Evolutionary conservation across 1,140 invertebrate genomes (phyloP), one percentile per base, ranked within the genome.

Genomic region (Holcopasites calliopsidis): DNA sequence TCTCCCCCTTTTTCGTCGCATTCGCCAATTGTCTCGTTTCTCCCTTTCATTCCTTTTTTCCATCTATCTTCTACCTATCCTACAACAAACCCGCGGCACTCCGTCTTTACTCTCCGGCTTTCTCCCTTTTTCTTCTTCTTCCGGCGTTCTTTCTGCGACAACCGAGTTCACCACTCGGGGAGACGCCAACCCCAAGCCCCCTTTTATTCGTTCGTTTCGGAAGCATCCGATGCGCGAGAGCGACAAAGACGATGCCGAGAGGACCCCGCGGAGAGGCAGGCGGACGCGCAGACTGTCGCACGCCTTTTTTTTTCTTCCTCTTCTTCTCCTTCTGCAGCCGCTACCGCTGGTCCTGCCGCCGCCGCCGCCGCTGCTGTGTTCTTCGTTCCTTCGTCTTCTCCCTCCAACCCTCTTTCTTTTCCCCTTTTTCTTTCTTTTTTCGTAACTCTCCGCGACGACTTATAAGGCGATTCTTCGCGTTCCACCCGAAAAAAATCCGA

Each of bases 391-490:
- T 33, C 69, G 42, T 40, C 65, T 60, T 52, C 31, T 49, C 6
- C 21, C 26, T 21, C 8, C 26, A 11, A 13, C 8, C 31, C 33
- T 2, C 16, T 50, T 68, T 78, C 77, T 57, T 85, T 80, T 69
- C 60, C 64, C 76, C 35, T 64, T 85, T 68, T 71, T 76, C 64
- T 66, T 80, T 82, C 66, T 66, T 80, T 83, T 86, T 84, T 84
- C 75, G 49, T 77, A 50, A 54, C 77, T 81, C 77, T 79, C 81
- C 80, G 74, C 64, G 83, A 76, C 78, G 86, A 87, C 89, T 88
- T 90, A 90, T 89, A 90, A 90, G 89, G 88, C 87, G 82, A 90
- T 89, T 88, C 87, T 66, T 85, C 77, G 84, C 87, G 88, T 89
- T 88, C 88, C 81, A 85, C 13, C 66, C 78, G 84, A 87, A 89